Percentiles rank a stretch among this genome's conserved stretches.
phyloP scores from a whole-genome alignment of 2,113 vertebrate species.

The Hippocampus barbouri region DNA sequence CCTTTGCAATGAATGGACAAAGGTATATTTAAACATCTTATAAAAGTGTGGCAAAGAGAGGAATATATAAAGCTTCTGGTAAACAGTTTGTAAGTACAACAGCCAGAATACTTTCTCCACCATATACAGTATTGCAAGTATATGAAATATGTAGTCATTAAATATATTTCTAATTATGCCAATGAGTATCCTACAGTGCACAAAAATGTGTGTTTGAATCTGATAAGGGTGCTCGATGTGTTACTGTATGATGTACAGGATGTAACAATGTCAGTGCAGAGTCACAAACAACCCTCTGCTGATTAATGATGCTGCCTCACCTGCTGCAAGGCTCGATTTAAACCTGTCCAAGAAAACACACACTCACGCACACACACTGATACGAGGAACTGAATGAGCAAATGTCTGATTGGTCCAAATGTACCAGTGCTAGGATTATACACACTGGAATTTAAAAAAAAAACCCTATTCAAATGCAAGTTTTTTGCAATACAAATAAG shows the following conservation, averaged over 20 bases:
- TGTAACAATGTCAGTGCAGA: slow-evolving; percentile 93
- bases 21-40: no score
- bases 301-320: slow-evolving; percentile 91
- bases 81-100: background rate
- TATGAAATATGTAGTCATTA: slow-evolving; percentile 30
- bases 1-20: no score
- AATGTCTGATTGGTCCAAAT: background rate
- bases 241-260: slow-evolving; percentile 84
- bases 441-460: slow-evolving; percentile 1
- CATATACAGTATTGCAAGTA: slow-evolving; percentile 19
- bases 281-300: slow-evolving; percentile 66
- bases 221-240: slow-evolving; percentile 83
- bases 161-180: slow-evolving; percentile 2
- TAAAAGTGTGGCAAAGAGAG: no score
- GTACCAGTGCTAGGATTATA: slow-evolving; percentile 35
- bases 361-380: slow-evolving; percentile 17
- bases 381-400: background rate
- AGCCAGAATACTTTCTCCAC: background rate
- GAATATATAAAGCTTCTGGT: background rate
- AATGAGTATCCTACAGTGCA: slow-evolving; percentile 13
- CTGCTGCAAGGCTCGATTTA: slow-evolving; percentile 87
- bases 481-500: background rate
- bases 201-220: slow-evolving; percentile 27
- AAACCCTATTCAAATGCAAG: no score
- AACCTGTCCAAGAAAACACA: slow-evolving; percentile 75